Base-by-base conservation (phyloP, 2,888 invertebrate genomes). In the Pheosia tremula region DNA sequence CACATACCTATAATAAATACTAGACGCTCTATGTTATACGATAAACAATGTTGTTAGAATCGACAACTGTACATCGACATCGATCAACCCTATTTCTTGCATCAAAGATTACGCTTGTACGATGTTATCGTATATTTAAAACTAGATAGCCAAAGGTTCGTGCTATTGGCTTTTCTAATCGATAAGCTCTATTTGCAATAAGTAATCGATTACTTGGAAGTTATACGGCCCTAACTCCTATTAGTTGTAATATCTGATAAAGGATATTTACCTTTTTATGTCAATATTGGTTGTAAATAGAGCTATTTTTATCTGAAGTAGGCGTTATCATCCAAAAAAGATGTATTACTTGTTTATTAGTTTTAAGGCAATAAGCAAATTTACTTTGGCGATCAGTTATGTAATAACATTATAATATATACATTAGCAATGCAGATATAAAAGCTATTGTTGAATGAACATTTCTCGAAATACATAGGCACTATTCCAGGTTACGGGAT, bases 71-170 rank as follows among this genome's bases (percentile, higher is more conserved):
- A 47, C 45, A n/a, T n/a, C n/a, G n/a, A 47, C n/a, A 47, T 47
- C n/a, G n/a, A 10, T 9, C 53, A 53, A 3, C 53, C 10, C 53
- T 53, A 53, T 36, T 78, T 79, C 78, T 79, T 78, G 83, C 81
- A 79, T 81, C 82, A 77, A 77, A 79, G 77, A 74, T 74, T 74
- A 72, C 65, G 78, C 81, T 82, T n/a, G n/a, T n/a, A 81, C 76
- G 60, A 66, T 64, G 68, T 77, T 72, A 75, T 75, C 77, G 64
- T 67, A 74, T 75, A 56, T 56, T 56, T 56, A 56, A 39, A 56
- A 56, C 45, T 39, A 43, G 41, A 45, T 43, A 56, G 8, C 13
- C 43, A 36, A 45, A 56, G 45, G 56, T 56, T 36, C 56, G 56
- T 56, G 36, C 41, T 56, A 43, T 56, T 56, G 45, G 36, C 36